Conservation (phyloP, 2,888 invertebrate species). For the Dynastes grantii region DNA sequence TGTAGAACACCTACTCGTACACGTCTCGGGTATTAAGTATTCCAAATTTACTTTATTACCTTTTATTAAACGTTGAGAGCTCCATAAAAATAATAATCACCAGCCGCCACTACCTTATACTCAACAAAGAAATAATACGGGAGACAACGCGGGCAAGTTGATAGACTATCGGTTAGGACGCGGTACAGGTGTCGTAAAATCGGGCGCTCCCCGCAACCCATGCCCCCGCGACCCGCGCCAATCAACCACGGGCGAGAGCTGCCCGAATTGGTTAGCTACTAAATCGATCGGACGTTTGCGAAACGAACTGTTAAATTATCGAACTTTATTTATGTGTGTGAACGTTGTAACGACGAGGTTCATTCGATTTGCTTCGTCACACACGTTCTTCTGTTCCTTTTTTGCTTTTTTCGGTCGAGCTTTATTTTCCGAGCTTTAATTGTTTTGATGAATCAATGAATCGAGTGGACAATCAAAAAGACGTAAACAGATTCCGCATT, state of each 20-base stretch:
- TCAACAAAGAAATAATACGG: background rate
- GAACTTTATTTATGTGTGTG: slow-evolving; percentile 31
- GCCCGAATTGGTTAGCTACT: slow-evolving; percentile 31
- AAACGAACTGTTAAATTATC: slow-evolving; percentile 38
- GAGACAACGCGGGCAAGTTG: background rate
- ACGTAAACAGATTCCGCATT: no score
- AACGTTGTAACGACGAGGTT: background rate
- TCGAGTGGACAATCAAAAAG: background rate
- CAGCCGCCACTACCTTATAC: no score
- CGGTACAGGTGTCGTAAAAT: slow-evolving; percentile 42
- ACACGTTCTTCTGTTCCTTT: background rate
- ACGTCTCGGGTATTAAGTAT: no score
- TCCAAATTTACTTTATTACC: no score
- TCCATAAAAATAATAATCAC: no score
- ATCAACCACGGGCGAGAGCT: slow-evolving; percentile 18
- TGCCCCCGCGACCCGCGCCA: slow-evolving; percentile 23
- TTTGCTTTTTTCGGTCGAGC: background rate
- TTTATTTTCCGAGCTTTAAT: slow-evolving; percentile 8
- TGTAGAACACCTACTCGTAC: no score
- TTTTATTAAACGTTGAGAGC: no score
- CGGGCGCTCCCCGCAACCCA: slow-evolving; percentile 9
- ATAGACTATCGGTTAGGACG: slow-evolving; percentile 33
- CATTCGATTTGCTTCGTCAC: background rate
- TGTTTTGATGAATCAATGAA: slow-evolving; percentile 3
- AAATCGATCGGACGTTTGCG: slow-evolving; percentile 36